A percentile compares a stretch with the other conserved stretches of the same genome.
These are phyloP conservation scores for Xiphophorus birchmanni DNA, from an alignment of 2,797 vertebrate genomes.

Conservation along the genomic window DNA sequence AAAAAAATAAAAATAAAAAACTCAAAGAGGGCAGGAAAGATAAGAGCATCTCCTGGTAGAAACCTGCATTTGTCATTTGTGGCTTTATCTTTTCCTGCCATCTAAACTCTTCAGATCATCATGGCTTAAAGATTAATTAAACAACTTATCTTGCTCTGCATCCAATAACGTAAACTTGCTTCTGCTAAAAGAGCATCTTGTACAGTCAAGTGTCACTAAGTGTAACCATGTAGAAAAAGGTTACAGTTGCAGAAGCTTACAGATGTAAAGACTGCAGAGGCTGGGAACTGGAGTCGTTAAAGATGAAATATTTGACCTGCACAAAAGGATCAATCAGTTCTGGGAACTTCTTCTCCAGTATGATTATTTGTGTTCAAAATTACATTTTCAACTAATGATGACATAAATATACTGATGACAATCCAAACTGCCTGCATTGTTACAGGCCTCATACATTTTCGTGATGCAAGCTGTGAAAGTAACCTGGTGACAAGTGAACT, in stretches of 20 bases:
- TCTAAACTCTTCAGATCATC: neutral
- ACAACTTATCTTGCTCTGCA: neutral
- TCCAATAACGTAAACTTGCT: slow-evolving; percentile 8
- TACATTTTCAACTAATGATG: slow-evolving; percentile 6
- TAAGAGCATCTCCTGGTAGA: neutral
- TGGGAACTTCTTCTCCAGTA: slow-evolving; percentile 27
- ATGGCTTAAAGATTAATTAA: slow-evolving; percentile 6
- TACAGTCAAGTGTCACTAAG: neutral
- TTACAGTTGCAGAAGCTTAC: slow-evolving; percentile 33
- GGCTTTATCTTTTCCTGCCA: neutral
- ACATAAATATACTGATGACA: neutral
- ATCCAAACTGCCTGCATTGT: neutral
- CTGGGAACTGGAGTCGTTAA: slow-evolving; percentile 35
- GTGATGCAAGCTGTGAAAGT: neutral
- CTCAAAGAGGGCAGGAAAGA: neutral
- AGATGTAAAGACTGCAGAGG: slow-evolving; percentile 28
- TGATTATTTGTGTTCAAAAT: neutral
- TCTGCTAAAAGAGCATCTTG: neutral
- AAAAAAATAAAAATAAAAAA: neutral
- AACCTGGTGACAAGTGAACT: neutral
- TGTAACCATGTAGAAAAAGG: slow-evolving; percentile 17
- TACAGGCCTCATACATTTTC: neutral
- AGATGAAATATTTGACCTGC: slow-evolving; percentile 46
- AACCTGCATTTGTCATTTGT: neutral
- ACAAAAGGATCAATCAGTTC: slow-evolving; percentile 29